Base-by-base conservation (phyloP, 1,140 invertebrate species). In the Cyphomyrmex costatus region DNA sequence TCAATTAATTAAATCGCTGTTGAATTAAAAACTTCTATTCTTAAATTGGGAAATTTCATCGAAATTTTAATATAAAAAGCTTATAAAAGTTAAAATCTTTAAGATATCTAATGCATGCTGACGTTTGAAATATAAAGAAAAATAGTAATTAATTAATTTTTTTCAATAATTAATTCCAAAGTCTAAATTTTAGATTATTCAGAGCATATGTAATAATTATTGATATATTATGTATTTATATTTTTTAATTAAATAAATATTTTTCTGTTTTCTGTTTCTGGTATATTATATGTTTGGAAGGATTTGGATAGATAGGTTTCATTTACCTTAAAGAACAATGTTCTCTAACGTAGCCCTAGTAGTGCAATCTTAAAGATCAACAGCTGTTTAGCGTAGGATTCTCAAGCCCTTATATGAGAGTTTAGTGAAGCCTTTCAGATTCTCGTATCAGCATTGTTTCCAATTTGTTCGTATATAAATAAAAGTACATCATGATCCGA, bases 351-450 rank as follows among this genome's bases (percentile, higher is more conserved):
- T 24, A 63, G 12, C 16, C 16, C 5, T 42, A 10, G 2, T 27
- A 70, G 21, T 24, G n/a, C 46, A 66, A 16, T 7, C 4, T 42
- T 49, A 33, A 66, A n/a, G 58, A 68, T 88, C 66, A 60, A 58
- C 76, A 86, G 58, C 61, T 66, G 56, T 58, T 53, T 46, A 56
- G 19, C 61, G 42, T 77, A 63, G 12, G 70, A 60, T 86, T 60
- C 65, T 24, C 14, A 21, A 46, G n/a, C 30, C 36, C 30, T 63
- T 8, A 27, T 58, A 92, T 94, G 91, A 58, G 30, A 60, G 14
- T 68, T 90, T 92, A 93, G 91, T 77, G 91, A 94, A 94, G 86
- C 92, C 91, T 86, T 77, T 92, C 89, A 90, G 89, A 86, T 88
- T 86, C 77, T 86, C 58, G 61, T 86, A 74, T 65, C 83, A 82